phyloP scores from a whole-genome alignment of 2,797 vertebrate genomes.

The Enoplosus armatus region DNA sequence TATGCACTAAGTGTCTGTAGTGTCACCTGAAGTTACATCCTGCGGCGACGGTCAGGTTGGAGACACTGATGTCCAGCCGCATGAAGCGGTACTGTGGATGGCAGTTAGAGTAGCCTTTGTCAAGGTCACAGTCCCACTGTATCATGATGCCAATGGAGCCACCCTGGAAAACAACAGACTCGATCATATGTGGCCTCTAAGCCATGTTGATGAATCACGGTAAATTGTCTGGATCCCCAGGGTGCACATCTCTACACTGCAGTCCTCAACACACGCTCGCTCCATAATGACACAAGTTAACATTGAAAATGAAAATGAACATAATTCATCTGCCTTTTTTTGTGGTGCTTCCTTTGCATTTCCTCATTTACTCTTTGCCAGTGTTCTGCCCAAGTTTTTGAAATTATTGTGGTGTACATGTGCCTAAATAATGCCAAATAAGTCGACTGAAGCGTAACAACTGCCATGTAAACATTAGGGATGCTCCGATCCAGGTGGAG shows the following conservation, averaged over 20 bases:
- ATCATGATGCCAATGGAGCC: constrained; percentile 92
- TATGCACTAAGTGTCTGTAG: too few species aligned
- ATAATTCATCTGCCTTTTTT: background rate
- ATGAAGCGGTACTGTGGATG: constrained; percentile 90
- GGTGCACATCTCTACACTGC: background rate
- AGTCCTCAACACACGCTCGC: background rate
- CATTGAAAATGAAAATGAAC: background rate
- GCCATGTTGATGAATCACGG: background rate
- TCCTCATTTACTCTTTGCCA: background rate
- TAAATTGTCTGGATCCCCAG: background rate
- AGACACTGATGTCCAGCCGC: constrained; percentile 85
- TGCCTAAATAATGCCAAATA: background rate
- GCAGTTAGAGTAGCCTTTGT: constrained; percentile 87
- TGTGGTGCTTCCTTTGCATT: background rate
- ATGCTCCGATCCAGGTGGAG: background rate
- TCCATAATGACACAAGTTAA: background rate
- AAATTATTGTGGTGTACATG: background rate
- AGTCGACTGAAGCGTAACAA: background rate
- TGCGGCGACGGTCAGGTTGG: constrained; percentile 77
- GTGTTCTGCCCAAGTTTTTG: background rate
- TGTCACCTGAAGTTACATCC: constrained; percentile 94
- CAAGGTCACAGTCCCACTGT: constrained; percentile 94
- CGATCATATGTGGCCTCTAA: background rate
- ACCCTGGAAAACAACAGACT: constrained; percentile 80
- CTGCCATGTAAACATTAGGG: background rate